A percentile compares a stretch with the other conserved stretches of the same genome.
These are phyloP conservation scores for Penaeus chinensis DNA, from an alignment of 1,140 invertebrate genomes.

Conservation along the genomic window DNA sequence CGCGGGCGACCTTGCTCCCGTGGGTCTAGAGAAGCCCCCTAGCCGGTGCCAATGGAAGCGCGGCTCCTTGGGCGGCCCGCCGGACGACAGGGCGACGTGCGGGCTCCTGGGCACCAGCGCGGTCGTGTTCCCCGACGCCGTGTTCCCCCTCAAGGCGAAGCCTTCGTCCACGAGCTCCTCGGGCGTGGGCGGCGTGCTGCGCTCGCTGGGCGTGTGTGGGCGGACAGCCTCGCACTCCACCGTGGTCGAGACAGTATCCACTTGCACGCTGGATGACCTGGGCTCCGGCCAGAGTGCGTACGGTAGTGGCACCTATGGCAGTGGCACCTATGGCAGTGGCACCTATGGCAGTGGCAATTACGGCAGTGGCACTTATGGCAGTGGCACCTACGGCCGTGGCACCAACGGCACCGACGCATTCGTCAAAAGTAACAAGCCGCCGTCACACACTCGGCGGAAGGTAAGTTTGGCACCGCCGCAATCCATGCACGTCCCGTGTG, in stretches of 20 bases:
- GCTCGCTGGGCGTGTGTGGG: conserved; percentile 44
- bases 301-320: too few relatives aligned
- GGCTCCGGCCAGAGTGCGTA: too few relatives aligned
- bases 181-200: conserved; percentile 44
- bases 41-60: neutral
- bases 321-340: too few relatives aligned
- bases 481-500: too few relatives aligned
- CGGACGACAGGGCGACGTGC: neutral
- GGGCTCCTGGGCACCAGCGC: conserved; percentile 20
- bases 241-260: conserved; percentile 41
- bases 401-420: too few relatives aligned
- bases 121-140: conserved; percentile 38
- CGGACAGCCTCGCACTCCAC: conserved; percentile 35
- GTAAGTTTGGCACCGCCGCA: too few relatives aligned
- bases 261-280: conserved; percentile 27
- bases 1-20: neutral
- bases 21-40: neutral
- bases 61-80: neutral
- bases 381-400: too few relatives aligned
- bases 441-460: too few relatives aligned
- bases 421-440: too few relatives aligned
- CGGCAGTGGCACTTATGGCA: too few relatives aligned
- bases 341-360: too few relatives aligned
- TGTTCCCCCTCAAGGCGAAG: conserved; percentile 32
- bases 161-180: neutral